Evolutionary conservation across 2,797 vertebrate genomes (phyloP), one percentile per base, ranked within the genome.

Genomic region (Gadopsis bispinosus): DNA sequence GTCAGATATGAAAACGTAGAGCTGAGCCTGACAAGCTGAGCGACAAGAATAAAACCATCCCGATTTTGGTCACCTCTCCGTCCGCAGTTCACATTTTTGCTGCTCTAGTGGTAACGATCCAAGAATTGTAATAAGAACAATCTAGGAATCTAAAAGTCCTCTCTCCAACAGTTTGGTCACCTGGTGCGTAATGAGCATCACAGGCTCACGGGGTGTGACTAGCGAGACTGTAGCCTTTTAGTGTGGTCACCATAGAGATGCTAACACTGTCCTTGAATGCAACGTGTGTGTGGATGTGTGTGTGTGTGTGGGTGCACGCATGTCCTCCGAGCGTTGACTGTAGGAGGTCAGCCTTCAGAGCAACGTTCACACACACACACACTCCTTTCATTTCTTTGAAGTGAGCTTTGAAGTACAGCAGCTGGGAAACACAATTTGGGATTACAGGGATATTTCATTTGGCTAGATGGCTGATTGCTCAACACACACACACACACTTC

Each of bases 381-480:
- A 26, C 26, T 1, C 61, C 50, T 16, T 81, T 73, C 60, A 26
- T 26, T 58, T 73, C 62, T 84, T 71, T 83, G 68, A 86, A 76
- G 73, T 37, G 37, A 50, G 66, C 83, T 86, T 82, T 86, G 76
- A 88, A 82, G 75, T 63, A 9, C 51, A 68, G 56, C 69, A 70
- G 45, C 70, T n/a, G 73, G 78, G 51, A 60, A 76, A 78, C 79
- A 67, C 54, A 78, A 43, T 53, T 81, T 11, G 37, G 59, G 55
- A 81, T 80, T 53, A 60, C 62, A 80, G 20, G 0, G 41, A 67
- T 51, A 16, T 77, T 77, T 74, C 33, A 71, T 82, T 61, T 50
- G 55, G 37, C 73, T 62, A 2, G 13, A 65, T 11, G 59, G 19
- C 37, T 54, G 17, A 9, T 59, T 51, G 50, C 29, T 41, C 45